phyloP scores from a whole-genome alignment of 2,797 vertebrate genomes.

The Microchirus variegatus region DNA sequence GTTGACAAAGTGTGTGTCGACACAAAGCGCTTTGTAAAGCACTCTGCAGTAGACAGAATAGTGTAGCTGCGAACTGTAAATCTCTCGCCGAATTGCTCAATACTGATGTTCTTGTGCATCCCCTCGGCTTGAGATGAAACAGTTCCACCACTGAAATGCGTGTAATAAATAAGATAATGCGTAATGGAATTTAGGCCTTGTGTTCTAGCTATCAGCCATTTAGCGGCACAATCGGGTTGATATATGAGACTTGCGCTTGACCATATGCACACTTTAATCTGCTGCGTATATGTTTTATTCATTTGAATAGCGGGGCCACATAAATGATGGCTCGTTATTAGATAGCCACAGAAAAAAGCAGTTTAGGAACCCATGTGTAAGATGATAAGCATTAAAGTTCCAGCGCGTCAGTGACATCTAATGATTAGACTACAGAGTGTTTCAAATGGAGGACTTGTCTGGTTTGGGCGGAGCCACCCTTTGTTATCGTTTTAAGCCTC shows the following conservation, averaged over 20 bases:
- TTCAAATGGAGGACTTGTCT: too few species aligned
- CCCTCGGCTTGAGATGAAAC: slow-evolving; percentile 20
- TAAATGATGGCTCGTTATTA: slow-evolving; percentile 36
- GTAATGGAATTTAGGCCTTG: slow-evolving; percentile 6
- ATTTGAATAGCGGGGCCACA: slow-evolving; percentile 26
- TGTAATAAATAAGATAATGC: slow-evolving; percentile 23
- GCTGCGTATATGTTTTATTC: slow-evolving; percentile 32
- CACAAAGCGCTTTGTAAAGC: slow-evolving; percentile 17
- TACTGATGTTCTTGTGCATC: background rate
- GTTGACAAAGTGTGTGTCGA: slow-evolving; percentile 13
- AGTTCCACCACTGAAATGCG: slow-evolving; percentile 7
- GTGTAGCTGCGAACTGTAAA: slow-evolving; percentile 12
- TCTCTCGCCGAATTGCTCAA: background rate
- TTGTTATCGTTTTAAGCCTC: too few species aligned
- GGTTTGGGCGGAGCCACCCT: too few species aligned
- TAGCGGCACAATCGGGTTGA: slow-evolving; percentile 7
- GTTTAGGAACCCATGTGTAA: background rate
- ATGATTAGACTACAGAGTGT: too few species aligned
- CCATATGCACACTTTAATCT: slow-evolving; percentile 17
- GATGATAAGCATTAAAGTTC: too few species aligned
- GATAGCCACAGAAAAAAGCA: slow-evolving; percentile 25
- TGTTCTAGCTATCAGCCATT: slow-evolving; percentile 14
- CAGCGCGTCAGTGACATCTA: too few species aligned
- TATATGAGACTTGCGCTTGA: slow-evolving; percentile 21
- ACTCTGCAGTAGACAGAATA: slow-evolving; percentile 3